Conservation (phyloP, 2,888 invertebrate genomes). For the Aphodius sticticus region DNA sequence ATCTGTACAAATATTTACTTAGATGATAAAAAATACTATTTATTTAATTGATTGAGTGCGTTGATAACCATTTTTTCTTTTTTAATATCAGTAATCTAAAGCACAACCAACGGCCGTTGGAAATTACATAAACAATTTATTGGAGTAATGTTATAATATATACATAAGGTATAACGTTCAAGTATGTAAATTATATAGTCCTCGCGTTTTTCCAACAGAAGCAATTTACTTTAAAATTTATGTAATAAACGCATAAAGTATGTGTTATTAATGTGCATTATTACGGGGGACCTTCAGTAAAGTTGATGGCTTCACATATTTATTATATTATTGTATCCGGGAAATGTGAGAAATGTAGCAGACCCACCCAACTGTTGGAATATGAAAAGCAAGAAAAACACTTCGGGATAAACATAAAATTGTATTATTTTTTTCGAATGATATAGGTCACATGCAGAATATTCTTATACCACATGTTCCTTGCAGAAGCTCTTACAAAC, state of each 20-base stretch:
- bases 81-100: too few relatives aligned
- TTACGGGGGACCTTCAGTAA: not conserved
- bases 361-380: not conserved
- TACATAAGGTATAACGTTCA: not conserved
- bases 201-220: not conserved
- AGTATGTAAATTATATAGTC: not conserved
- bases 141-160: not conserved
- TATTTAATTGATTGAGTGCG: too few relatives aligned
- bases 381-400: too few relatives aligned
- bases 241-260: not conserved
- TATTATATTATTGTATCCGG: not conserved
- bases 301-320: not conserved
- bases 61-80: too few relatives aligned
- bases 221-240: not conserved
- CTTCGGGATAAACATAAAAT: too few relatives aligned
- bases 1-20: too few relatives aligned
- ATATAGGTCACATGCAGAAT: too few relatives aligned
- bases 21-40: too few relatives aligned
- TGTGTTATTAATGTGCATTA: not conserved
- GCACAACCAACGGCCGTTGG: too few relatives aligned
- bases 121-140: not conserved
- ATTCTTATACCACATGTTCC: too few relatives aligned
- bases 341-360: not conserved
- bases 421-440: too few relatives aligned
- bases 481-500: too few relatives aligned